phyloP scores from a whole-genome alignment of 2,888 invertebrate genomes.

The Pegoplata infirma region DNA sequence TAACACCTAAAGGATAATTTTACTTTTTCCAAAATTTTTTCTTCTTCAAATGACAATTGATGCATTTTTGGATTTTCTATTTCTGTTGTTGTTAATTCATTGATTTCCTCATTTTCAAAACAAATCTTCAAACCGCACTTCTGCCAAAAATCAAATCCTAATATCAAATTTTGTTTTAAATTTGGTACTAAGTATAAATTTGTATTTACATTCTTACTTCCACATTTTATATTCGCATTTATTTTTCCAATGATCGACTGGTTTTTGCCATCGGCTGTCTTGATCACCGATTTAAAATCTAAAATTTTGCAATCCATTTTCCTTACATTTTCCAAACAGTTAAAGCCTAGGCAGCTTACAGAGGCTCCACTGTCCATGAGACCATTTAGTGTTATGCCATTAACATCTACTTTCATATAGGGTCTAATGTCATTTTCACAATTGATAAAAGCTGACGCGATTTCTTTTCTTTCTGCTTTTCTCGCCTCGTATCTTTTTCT shows the following conservation, averaged over 20 bases:
- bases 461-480: conserved; percentile 1
- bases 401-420: background rate
- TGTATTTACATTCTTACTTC: background rate
- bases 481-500: background rate
- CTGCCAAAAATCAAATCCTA: conserved; percentile 6
- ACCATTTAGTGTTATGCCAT: background rate
- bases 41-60: background rate
- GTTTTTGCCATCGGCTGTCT: conserved; percentile 4
- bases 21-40: background rate
- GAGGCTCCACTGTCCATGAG: background rate
- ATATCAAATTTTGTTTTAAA: background rate
- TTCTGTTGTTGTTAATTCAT: background rate
- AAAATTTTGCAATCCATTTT: background rate
- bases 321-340: background rate
- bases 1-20: conserved; percentile 25
- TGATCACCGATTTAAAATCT: background rate
- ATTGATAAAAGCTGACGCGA: background rate
- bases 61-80: background rate
- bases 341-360: background rate
- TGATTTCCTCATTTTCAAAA: background rate
- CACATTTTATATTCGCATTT: background rate
- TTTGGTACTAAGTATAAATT: background rate
- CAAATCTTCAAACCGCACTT: background rate
- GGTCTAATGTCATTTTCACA: background rate
- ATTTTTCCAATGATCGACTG: background rate